A percentile compares a stretch with the other conserved stretches of the same genome.
These are phyloP conservation scores for Aphidoletes aphidimyza DNA, from an alignment of 2,888 invertebrate species.

Conservation along the genomic window DNA sequence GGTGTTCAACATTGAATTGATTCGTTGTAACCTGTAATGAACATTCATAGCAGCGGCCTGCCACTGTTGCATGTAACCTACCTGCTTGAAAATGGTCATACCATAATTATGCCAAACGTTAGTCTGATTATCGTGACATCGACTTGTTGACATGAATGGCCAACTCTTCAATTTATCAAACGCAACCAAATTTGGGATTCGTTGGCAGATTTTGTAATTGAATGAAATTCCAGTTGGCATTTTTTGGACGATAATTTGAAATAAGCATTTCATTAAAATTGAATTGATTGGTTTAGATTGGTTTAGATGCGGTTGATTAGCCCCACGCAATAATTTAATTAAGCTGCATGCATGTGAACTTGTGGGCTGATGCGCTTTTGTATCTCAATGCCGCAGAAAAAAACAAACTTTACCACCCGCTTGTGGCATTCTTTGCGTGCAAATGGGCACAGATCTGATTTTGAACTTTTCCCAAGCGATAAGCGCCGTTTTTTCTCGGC, in stretches of 20 bases:
- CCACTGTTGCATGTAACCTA: too few species aligned
- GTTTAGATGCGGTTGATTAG: neutral
- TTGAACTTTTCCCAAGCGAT: neutral
- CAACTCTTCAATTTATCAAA: constrained; percentile 12
- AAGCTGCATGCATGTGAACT: neutral
- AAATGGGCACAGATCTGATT: neutral
- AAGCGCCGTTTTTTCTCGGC: neutral
- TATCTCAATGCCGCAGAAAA: too few species aligned
- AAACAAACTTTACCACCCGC: too few species aligned
- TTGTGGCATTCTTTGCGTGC: neutral
- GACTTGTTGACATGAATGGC: neutral
- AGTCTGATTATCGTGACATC: neutral
- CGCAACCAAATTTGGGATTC: neutral
- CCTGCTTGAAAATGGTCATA: too few species aligned
- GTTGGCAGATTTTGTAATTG: neutral
- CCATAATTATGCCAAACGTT: too few species aligned
- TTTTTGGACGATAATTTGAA: too few species aligned
- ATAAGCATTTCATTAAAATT: neutral
- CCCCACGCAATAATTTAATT: neutral
- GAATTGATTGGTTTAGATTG: too few species aligned
- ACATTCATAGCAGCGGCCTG: too few species aligned
- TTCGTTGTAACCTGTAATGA: too few species aligned
- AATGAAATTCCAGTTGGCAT: neutral
- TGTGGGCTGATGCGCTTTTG: too few species aligned
- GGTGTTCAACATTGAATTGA: too few species aligned